Evolutionary conservation across 2,797 vertebrate genomes (phyloP), one percentile per base, ranked within the genome.

Genomic region (Eulemur mongoz): DNA sequence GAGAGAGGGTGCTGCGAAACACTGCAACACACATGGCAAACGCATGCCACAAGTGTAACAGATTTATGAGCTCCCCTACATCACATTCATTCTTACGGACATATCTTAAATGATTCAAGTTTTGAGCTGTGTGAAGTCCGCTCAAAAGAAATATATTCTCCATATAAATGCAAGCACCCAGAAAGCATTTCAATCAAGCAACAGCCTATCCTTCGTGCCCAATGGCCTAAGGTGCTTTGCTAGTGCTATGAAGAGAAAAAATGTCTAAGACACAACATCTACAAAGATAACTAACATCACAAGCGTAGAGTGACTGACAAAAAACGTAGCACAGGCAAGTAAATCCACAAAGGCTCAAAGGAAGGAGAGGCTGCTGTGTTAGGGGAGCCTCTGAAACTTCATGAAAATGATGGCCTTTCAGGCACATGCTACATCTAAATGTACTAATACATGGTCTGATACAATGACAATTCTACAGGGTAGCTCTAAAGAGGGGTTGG

Each of bases 11-110:
- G 5, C 32, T 40, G 6, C 54, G 14, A 90, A 7, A 83, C 32
- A 20, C 7, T 23, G 9, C 30, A 76, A 61, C 61, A 35, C 30
- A 48, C 1, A 87, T 4, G 52, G 70, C 81, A 78, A 25, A 69
- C 52, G 23, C 3, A n/a, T 2, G 13, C 30, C 13, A 4, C 5
- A 57, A 5, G 30, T 20, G 7, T 1, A 25, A 69, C 0, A n/a
- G 30, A 40, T 40, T 45, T 52, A 48, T 35, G 52, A 50, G 25
- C 12, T 27, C 43, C 6, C 11, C 4, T 9, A 20, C 1, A 72
- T 50, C 18, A 3, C 12, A n/a, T 32, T 91, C 50, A 43, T 63
- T 78, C 80, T 89, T 50, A 81, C 4, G 12, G 61, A 91, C 43
- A 82, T 23, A 61, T 8, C 78, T 81, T 17, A 14, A 70, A 80